Conservation (phyloP, 2,888 invertebrate species). For the Neoaliturus tenellus region DNA sequence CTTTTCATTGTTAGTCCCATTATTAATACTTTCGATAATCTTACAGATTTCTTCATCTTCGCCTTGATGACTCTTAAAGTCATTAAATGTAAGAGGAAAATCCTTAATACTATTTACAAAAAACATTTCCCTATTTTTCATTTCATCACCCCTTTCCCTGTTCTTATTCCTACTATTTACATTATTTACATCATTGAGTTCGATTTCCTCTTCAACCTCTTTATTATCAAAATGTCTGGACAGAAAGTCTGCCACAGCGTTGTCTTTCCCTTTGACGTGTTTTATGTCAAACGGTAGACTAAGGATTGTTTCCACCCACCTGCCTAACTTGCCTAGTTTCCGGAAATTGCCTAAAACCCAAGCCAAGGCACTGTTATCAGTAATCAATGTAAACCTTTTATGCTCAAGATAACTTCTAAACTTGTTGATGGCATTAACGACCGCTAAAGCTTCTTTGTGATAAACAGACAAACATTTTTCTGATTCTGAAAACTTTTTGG, state of each 20-base stretch:
- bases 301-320: neutral
- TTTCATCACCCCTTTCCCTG: neutral
- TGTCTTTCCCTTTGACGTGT: neutral
- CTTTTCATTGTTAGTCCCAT: neutral
- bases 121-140: neutral
- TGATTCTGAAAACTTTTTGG: neutral
- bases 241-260: neutral
- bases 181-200: neutral
- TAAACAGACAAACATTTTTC: slow-evolving; percentile 3
- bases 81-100: neutral
- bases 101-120: neutral
- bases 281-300: neutral
- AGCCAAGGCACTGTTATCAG: slow-evolving; percentile 1
- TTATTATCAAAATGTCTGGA: neutral
- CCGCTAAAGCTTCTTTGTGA: slow-evolving; percentile 5
- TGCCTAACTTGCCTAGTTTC: neutral
- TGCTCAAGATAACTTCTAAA: neutral
- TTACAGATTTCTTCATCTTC: neutral
- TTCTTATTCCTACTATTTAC: neutral
- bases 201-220: neutral
- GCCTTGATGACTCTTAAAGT: neutral
- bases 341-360: neutral
- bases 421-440: neutral
- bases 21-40: neutral
- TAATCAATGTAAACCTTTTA: neutral